Evolutionary conservation across 2,888 invertebrate species (phyloP), one percentile per base, ranked within the genome.

Genomic region (Nysson spinosus): DNA sequence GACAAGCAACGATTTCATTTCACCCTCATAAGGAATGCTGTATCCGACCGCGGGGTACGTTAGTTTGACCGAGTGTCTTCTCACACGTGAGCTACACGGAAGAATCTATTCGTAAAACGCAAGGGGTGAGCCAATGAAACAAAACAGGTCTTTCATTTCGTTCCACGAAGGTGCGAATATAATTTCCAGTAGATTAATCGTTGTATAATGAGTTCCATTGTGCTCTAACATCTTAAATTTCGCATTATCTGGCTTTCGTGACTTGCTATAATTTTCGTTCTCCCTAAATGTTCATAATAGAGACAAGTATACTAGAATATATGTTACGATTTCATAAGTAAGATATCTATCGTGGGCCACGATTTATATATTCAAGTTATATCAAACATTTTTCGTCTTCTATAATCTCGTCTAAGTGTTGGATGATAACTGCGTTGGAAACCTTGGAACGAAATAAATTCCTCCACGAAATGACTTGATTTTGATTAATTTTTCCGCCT

Each of bases 31-130:
- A 46, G 46, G 46, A 46, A 34, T 34, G 40, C 30, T 17, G 32
- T 24, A 47, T 7, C 26, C 19, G 24, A 14, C 12, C 22, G 39
- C 16, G 30, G 40, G 24, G 14, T 19, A 39, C 20, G 14, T 1
- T 12, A 34, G 30, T 37, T 43, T 55, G 40, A 55, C 55, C 55
- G 46, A 55, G 44, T 55, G 35, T 35, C 55, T 55, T 55, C 30
- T 30, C 32, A 37, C 39, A 55, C 55, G 55, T 55, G 39, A 55
- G 28, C n/a, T n/a, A n/a, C 30, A 19, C 19, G 19, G 37, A 4
- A 20, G 19, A n/a, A 39, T 39, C 3, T 19, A 20, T 1, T 20
- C 2, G 37, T 2, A n/a, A 19, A 20, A 5, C n/a, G 9, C n/a
- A 12, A 39, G 20, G 11, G 4, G 37, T 9, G n/a, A 1, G 7